These are phyloP conservation scores for Mnemiopsis leidyi DNA, from an alignment of 37 sponge, comb jelly and placozoan genomes.

Conservation along the genomic window DNA sequence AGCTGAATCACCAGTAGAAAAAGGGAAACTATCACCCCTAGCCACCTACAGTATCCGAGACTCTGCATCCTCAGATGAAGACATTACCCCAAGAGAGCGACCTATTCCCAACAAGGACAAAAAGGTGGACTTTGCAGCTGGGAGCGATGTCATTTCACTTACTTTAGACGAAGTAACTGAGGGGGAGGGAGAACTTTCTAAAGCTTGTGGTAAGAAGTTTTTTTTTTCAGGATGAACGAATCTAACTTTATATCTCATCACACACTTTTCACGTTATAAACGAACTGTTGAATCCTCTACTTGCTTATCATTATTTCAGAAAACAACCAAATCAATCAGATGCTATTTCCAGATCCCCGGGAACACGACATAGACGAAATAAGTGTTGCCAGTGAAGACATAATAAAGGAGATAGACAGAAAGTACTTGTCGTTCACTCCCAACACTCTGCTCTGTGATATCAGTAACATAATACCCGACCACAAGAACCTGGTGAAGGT, in stretches of 20 bases:
- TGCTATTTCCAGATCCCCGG: background rate
- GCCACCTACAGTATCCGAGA: background rate
- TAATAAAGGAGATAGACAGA: constrained; percentile 23
- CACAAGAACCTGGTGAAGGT: constrained; percentile 34
- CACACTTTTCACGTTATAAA: too few relatives aligned
- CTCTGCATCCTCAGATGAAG: background rate
- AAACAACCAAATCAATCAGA: too few relatives aligned
- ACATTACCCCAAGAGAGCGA: background rate
- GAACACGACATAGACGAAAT: background rate
- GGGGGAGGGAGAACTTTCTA: background rate
- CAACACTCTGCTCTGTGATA: constrained; percentile 57
- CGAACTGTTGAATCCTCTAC: too few relatives aligned
- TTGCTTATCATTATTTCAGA: too few relatives aligned
- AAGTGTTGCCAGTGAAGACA: constrained; percentile 44
- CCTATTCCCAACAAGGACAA: constrained; percentile 13
- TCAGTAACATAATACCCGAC: constrained; percentile 56
- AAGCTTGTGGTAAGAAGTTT: background rate
- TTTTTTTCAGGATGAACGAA: too few relatives aligned
- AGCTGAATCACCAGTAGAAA: constrained; percentile 30
- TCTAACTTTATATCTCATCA: too few relatives aligned
- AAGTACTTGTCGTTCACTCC: constrained; percentile 58
- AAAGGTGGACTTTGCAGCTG: constrained; percentile 40
- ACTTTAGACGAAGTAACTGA: constrained; percentile 4
- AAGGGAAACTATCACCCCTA: background rate
- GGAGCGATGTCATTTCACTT: constrained; percentile 47